Percentiles rank a stretch among this genome's conserved stretches.
Conservation (phyloP, 2,797 vertebrate species). For the Enteromius viviparus region DNA sequence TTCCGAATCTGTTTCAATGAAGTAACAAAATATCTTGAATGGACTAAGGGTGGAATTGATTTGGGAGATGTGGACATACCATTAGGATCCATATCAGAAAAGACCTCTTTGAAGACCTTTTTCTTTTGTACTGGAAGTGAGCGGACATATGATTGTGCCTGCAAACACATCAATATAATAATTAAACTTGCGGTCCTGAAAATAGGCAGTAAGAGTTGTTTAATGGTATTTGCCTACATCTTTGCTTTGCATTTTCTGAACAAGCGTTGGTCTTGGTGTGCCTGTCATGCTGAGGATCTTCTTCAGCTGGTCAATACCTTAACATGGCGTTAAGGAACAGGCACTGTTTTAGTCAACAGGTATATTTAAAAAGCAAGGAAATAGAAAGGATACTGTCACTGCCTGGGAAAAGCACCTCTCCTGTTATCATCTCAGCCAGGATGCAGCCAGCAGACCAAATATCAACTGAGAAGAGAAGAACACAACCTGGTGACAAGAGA, state of each 20-base stretch:
- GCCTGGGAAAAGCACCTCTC: slow-evolving; percentile 80
- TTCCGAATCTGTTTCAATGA: background rate
- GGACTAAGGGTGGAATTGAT: background rate
- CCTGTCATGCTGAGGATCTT: slow-evolving; percentile 82
- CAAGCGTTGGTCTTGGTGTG: slow-evolving; percentile 74
- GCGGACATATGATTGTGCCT: slow-evolving; percentile 80
- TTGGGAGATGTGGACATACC: slow-evolving; percentile 61
- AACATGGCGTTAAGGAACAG: slow-evolving; percentile 62
- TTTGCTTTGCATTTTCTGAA: slow-evolving; percentile 85
- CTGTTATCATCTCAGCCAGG: slow-evolving; percentile 83
- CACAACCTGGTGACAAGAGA: background rate
- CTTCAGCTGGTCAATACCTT: slow-evolving; percentile 83
- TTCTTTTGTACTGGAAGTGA: slow-evolving; percentile 78
- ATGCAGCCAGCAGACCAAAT: slow-evolving; percentile 86
- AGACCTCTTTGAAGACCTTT: slow-evolving; percentile 79
- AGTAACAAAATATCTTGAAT: background rate
- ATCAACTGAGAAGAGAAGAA: slow-evolving; percentile 73
- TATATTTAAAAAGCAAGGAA: background rate
- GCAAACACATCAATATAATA: slow-evolving; percentile 41
- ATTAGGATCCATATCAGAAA: slow-evolving; percentile 72
- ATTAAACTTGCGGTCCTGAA: background rate
- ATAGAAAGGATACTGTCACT: slow-evolving; percentile 82
- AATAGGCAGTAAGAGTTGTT: background rate
- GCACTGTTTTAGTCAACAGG: background rate
- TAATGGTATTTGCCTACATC: slow-evolving; percentile 71